phyloP scores from a whole-genome alignment of 2,113 vertebrate species.

The Canis aureus region DNA sequence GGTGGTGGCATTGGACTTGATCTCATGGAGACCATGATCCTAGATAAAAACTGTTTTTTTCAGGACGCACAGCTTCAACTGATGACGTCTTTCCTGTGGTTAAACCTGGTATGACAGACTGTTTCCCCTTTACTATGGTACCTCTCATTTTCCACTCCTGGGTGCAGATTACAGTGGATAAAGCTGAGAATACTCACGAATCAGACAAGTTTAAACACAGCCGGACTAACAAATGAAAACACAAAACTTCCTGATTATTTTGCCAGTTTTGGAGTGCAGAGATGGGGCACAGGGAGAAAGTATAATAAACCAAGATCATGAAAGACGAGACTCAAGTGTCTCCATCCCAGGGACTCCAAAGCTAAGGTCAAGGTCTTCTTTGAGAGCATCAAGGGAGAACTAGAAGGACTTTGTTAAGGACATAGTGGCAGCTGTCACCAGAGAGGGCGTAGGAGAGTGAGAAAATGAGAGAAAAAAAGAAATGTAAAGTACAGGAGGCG shows the following conservation, averaged over 20 bases:
- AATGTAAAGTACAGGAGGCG: neutral
- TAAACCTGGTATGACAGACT: slow-evolving; percentile 85
- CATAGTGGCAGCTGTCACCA: neutral
- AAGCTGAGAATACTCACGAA: neutral
- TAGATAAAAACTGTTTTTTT: slow-evolving; percentile 65
- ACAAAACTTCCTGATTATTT: slow-evolving; percentile 3
- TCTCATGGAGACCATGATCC: neutral
- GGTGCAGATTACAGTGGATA: neutral
- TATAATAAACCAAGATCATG: neutral
- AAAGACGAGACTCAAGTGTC: neutral
- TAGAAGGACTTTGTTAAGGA: neutral
- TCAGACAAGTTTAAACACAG: neutral
- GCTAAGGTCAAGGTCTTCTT: neutral
- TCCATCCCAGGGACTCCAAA: neutral
- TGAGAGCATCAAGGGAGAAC: neutral
- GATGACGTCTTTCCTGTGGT: slow-evolving; percentile 91
- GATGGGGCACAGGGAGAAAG: neutral
- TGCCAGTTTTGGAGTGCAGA: neutral
- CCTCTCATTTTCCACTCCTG: neutral
- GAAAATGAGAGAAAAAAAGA: neutral
- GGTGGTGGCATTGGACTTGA: neutral
- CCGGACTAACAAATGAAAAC: neutral
- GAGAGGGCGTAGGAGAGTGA: neutral
- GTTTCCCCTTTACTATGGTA: neutral
- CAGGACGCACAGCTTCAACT: slow-evolving; percentile 91